A percentile compares a stretch with the other conserved stretches of the same genome.
Evolutionary conservation across 2,113 vertebrate genomes (phyloP).

Genomic region (Leptobrachium ailaonicum): DNA sequence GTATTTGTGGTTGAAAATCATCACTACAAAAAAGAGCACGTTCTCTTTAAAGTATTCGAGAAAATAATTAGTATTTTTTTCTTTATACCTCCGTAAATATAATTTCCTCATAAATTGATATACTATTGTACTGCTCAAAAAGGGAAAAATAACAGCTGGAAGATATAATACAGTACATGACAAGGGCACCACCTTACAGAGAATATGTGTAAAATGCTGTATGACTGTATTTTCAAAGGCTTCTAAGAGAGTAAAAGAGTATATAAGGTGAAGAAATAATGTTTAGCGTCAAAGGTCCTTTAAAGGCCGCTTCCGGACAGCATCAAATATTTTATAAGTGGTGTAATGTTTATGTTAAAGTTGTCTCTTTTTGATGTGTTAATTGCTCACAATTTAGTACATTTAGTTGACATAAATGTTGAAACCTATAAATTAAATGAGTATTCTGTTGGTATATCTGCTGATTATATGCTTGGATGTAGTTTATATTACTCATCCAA

Average conservation of each 20-base stretch:
- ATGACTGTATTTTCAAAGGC: constrained; percentile 24
- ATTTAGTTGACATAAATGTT: constrained; percentile 33
- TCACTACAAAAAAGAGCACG: too few species aligned
- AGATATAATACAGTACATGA: constrained; percentile 38
- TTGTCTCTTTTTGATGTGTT: constrained; percentile 41
- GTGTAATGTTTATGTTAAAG: constrained; percentile 28
- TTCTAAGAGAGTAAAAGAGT: constrained; percentile 22
- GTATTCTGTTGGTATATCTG: constrained; percentile 15
- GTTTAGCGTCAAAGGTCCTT: constrained; percentile 29
- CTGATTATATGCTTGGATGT: not conserved
- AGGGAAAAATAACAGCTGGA: constrained; percentile 27
- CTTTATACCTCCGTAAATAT: too few species aligned
- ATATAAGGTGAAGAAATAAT: constrained; percentile 47
- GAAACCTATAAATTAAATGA: constrained; percentile 34
- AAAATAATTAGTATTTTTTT: too few species aligned
- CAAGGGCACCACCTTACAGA: constrained; percentile 47
- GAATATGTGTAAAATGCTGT: constrained; percentile 34
- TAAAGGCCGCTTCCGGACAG: constrained; percentile 4
- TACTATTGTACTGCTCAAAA: not conserved
- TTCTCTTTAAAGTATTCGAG: too few species aligned
- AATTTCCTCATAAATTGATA: too few species aligned
- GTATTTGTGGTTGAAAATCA: too few species aligned
- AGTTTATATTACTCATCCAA: too few species aligned
- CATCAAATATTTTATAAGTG: constrained; percentile 3
- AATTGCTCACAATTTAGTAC: constrained; percentile 42